Conservation (phyloP, 2,113 vertebrate species). For the Paratilapia polleni region DNA sequence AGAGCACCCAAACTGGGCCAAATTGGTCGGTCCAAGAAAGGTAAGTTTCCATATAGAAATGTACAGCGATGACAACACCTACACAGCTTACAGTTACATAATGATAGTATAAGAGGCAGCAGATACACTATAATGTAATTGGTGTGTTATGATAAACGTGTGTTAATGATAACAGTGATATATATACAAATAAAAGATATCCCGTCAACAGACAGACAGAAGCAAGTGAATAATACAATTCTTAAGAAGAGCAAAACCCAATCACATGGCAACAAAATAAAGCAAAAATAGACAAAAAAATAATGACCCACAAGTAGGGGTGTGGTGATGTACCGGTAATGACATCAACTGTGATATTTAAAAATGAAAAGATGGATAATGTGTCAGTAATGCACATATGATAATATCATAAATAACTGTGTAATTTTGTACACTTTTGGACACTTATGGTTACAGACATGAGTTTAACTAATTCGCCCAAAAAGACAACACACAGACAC, state of each 20-base stretch:
- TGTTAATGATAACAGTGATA: not conserved
- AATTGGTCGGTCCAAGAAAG: slow-evolving; percentile 83
- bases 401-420: too few relatives aligned
- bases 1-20: slow-evolving; percentile 83
- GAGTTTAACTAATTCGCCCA: too few relatives aligned
- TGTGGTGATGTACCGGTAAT: not conserved
- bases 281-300: not conserved
- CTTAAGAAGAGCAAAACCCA: not conserved
- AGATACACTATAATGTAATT: not conserved
- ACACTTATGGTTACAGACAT: too few relatives aligned
- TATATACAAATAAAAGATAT: not conserved
- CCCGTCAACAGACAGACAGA: not conserved
- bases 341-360: not conserved
- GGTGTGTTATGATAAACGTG: not conserved
- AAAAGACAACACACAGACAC: not conserved
- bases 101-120: not conserved
- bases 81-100: not conserved
- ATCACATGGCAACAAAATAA: not conserved
- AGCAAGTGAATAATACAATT: not conserved
- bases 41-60: slow-evolving; percentile 49
- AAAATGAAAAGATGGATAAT: not conserved
- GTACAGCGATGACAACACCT: not conserved
- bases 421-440: too few relatives aligned
- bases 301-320: not conserved
- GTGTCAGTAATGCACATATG: too few relatives aligned